Evolutionary conservation across 2,888 invertebrate genomes (phyloP).

Genomic region (Pantelozetes paolii): DNA sequence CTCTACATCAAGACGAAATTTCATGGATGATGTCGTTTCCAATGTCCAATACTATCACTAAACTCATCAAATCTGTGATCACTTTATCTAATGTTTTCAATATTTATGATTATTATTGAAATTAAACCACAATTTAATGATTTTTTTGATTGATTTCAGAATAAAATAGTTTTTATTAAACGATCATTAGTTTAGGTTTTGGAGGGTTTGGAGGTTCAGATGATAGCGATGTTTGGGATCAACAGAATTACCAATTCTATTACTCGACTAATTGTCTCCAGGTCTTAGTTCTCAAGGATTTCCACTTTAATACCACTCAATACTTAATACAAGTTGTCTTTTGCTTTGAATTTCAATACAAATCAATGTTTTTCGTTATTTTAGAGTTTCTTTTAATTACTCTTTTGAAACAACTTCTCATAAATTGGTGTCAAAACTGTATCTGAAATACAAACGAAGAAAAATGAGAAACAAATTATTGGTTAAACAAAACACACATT

Average conservation of each 20-base stretch:
- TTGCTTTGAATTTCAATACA: background rate
- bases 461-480: too few relatives aligned
- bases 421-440: background rate
- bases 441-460: background rate
- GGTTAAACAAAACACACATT: too few relatives aligned
- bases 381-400: background rate
- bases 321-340: background rate
- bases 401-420: background rate
- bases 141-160: constrained; percentile 6
- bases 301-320: constrained; percentile 10
- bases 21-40: constrained; percentile 29
- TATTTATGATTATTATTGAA: constrained; percentile 5
- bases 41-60: background rate
- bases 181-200: constrained; percentile 1
- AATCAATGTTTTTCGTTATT: background rate
- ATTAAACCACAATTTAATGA: background rate
- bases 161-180: background rate
- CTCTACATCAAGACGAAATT: constrained; percentile 44
- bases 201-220: too few relatives aligned
- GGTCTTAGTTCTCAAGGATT: constrained; percentile 12
- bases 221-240: background rate
- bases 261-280: background rate
- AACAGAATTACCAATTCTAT: background rate
- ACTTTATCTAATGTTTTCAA: constrained; percentile 4
- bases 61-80: constrained; percentile 23